Evolutionary conservation across 2,113 vertebrate species (phyloP).

Genomic region (Siniperca chuatsi): DNA sequence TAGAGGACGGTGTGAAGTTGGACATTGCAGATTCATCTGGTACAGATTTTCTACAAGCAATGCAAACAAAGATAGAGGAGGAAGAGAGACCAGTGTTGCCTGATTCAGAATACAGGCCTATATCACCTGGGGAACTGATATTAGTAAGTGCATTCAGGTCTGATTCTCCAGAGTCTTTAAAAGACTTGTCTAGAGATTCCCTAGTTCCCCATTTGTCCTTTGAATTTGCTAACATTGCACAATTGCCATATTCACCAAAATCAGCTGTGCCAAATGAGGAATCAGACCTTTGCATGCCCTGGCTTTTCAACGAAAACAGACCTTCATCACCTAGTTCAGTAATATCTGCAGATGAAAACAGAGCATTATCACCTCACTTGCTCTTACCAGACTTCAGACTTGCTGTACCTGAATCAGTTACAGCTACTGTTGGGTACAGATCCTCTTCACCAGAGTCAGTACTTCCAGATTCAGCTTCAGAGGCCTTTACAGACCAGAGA

Average conservation of each 20-base stretch:
- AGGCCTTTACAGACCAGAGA: too few relatives aligned
- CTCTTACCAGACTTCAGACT: constrained; percentile 37
- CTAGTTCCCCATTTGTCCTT: constrained; percentile 21
- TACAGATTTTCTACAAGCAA: not conserved
- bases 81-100: constrained; percentile 8
- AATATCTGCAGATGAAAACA: too few relatives aligned
- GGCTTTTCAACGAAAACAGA: too few relatives aligned
- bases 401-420: not conserved
- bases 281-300: not conserved
- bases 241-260: constrained; percentile 11
- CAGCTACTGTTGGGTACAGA: too few relatives aligned
- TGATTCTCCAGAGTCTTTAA: constrained; percentile 16
- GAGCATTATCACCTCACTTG: constrained; percentile 39
- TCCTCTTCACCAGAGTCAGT: too few relatives aligned
- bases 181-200: constrained; percentile 22
- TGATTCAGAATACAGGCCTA: constrained; percentile 17
- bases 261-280: constrained; percentile 6
- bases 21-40: constrained; percentile 5
- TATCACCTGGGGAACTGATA: constrained; percentile 24
- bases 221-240: not conserved
- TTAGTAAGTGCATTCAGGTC: constrained; percentile 3
- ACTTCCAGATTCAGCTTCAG: too few relatives aligned
- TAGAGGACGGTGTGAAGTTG: not conserved
- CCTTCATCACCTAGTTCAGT: too few relatives aligned
- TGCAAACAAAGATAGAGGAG: not conserved